Base-by-base conservation (phyloP, 2,113 vertebrate genomes). In the Trematocara unimaculatum region DNA sequence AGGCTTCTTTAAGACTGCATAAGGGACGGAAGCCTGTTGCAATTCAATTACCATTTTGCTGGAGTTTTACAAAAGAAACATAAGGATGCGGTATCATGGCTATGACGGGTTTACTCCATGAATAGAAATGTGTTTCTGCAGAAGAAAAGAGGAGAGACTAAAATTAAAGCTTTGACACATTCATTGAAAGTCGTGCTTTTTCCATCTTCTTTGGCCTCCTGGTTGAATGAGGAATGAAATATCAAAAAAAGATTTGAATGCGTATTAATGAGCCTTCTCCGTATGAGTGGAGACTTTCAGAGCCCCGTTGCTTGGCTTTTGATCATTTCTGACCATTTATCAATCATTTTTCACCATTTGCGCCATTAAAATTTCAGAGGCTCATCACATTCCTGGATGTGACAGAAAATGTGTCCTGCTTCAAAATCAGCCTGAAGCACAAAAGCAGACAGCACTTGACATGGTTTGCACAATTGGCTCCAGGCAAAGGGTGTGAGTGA, bases 31-130 rank as follows among this genome's bases (percentile, higher is more conserved):
- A 89, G 85, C 88, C 86, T 85, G 92, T 81, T 89, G 90, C 88
- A 92, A 95, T 92, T 94, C 87, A 94, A 96, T 96, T 96, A 95
- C 56, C 91, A 91, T 93, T 93, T 87, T 87, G 84, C 91, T 79
- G 9, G 72, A 89, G 87, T 91, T 93, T 83, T 82, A 93, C 90
- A 95, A 92, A 93, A 91, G 90, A 90, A 87, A 90, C 90, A 81
- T 86, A 91, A 93, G 92, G 91, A 94, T 84, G 86, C 86, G 72
- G 89, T 89, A 89, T 93, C 93, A 93, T 93, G 92, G 85, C 91
- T 89, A 79, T 15, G 62, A 85, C 89, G 90, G 82, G 91, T 84
- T 87, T 83, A 79, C 85, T 88, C 89, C 81, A 88, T 94, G 91
- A 95, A 95, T 95, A 93, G 87, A 92, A 95, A 93, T 92, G 88